These are phyloP conservation scores for Andrena haemorrhoa DNA, from an alignment of 2,888 invertebrate species.

Conservation along the genomic window DNA sequence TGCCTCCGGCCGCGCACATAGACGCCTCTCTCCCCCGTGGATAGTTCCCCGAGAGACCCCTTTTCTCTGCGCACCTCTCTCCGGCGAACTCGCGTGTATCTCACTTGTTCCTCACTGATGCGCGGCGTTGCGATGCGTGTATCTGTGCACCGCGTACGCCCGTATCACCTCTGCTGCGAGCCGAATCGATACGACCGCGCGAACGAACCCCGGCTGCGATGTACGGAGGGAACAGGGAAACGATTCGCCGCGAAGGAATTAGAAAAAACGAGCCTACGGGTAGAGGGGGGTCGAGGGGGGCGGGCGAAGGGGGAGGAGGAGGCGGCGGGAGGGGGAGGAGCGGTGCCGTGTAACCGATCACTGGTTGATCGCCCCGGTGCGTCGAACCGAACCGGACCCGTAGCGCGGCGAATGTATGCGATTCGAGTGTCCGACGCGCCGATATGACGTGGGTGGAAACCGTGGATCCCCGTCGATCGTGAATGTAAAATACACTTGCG, in stretches of 20 bases:
- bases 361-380: slow-evolving; percentile 26
- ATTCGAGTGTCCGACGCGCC: too few species aligned
- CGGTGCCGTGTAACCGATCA: slow-evolving; percentile 25
- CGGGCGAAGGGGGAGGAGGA: not conserved
- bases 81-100: slow-evolving; percentile 36
- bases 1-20: slow-evolving; percentile 77
- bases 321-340: not conserved
- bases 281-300: not conserved
- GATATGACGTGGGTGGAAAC: not conserved
- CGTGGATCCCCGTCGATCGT: slow-evolving; percentile 1
- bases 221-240: slow-evolving; percentile 14
- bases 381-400: slow-evolving; percentile 19
- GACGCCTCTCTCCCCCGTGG: slow-evolving; percentile 62
- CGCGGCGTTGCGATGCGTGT: slow-evolving; percentile 8
- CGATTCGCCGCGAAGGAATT: not conserved
- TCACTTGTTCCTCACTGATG: slow-evolving; percentile 50
- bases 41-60: slow-evolving; percentile 27
- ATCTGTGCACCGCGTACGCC: slow-evolving; percentile 26
- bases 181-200: slow-evolving; percentile 51
- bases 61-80: slow-evolving; percentile 38
- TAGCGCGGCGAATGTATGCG: too few species aligned
- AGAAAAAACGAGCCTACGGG: not conserved
- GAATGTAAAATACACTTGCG: too few species aligned
- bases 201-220: slow-evolving; percentile 6
- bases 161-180: slow-evolving; percentile 41